Evolutionary conservation across 2,888 invertebrate species (phyloP).

Genomic region (Amaurobius ferox): DNA sequence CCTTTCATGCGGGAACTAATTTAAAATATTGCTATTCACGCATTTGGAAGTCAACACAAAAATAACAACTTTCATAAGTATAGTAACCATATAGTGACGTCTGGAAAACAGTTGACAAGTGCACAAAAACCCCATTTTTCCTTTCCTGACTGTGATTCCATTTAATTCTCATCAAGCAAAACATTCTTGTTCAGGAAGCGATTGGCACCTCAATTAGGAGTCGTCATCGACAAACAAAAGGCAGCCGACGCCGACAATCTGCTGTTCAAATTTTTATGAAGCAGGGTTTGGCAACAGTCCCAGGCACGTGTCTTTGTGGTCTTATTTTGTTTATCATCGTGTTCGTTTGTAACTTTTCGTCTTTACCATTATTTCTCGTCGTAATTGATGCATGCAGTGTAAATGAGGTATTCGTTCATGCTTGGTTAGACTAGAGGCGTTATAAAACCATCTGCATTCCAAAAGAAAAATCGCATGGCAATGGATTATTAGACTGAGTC

Average conservation of each 20-base stretch:
- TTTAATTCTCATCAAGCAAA: not conserved
- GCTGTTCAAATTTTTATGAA: not conserved
- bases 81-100: not conserved
- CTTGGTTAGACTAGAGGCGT: not conserved
- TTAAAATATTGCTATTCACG: not conserved
- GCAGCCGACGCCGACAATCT: not conserved
- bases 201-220: conserved; percentile 9
- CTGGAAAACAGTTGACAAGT: not conserved
- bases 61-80: not conserved
- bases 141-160: not conserved
- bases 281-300: conserved; percentile 1
- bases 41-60: not conserved
- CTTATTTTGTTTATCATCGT: not conserved
- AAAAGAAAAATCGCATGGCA: too few species aligned
- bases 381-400: not conserved
- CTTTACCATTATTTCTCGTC: not conserved
- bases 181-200: conserved; percentile 4
- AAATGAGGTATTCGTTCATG: not conserved
- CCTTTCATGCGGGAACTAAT: not conserved
- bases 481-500: too few species aligned
- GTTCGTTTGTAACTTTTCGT: not conserved
- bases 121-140: not conserved
- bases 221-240: conserved; percentile 2
- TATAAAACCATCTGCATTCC: not conserved
- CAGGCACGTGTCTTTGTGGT: conserved; percentile 3